phyloP scores from a whole-genome alignment of 2,888 invertebrate species.

The Cyclophora punctaria region DNA sequence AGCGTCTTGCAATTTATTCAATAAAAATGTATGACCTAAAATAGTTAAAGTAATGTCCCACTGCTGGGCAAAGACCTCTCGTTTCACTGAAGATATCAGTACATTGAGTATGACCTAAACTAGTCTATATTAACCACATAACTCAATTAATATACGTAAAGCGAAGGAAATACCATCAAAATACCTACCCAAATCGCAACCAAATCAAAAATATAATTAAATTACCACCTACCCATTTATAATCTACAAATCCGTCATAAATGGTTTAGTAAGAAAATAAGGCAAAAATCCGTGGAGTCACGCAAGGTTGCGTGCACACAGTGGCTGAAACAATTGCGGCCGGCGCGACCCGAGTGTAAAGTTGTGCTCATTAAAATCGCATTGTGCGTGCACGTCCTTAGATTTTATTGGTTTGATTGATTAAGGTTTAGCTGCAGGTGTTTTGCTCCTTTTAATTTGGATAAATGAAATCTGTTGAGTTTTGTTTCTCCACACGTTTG shows the following conservation, averaged over 20 bases:
- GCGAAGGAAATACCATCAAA: too few relatives aligned
- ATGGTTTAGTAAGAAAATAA: slow-evolving; percentile 24
- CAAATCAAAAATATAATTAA: slow-evolving; percentile 3
- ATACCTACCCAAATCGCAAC: too few relatives aligned
- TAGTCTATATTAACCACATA: too few relatives aligned
- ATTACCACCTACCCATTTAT: slow-evolving; percentile 17
- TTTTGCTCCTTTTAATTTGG: background rate
- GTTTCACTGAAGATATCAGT: too few relatives aligned
- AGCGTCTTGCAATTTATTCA: too few relatives aligned
- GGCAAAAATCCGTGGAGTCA: slow-evolving; percentile 35
- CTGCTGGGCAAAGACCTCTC: too few relatives aligned
- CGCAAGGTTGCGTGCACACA: slow-evolving; percentile 66
- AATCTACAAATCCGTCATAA: slow-evolving; percentile 23
- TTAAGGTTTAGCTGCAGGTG: slow-evolving; percentile 11
- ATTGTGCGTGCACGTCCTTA: slow-evolving; percentile 20
- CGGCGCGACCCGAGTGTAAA: slow-evolving; percentile 18
- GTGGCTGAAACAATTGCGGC: slow-evolving; percentile 32
- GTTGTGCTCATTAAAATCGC: slow-evolving; percentile 26
- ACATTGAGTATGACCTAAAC: too few relatives aligned
- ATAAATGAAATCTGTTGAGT: background rate
- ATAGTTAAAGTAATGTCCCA: too few relatives aligned
- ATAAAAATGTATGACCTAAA: too few relatives aligned
- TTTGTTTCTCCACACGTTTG: background rate
- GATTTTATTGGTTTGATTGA: slow-evolving; percentile 21
- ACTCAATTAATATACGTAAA: too few relatives aligned